A percentile compares a stretch with the other conserved stretches of the same genome.
phyloP scores from a whole-genome alignment of 1,140 invertebrate species.

The Arctopsyche grandis region DNA sequence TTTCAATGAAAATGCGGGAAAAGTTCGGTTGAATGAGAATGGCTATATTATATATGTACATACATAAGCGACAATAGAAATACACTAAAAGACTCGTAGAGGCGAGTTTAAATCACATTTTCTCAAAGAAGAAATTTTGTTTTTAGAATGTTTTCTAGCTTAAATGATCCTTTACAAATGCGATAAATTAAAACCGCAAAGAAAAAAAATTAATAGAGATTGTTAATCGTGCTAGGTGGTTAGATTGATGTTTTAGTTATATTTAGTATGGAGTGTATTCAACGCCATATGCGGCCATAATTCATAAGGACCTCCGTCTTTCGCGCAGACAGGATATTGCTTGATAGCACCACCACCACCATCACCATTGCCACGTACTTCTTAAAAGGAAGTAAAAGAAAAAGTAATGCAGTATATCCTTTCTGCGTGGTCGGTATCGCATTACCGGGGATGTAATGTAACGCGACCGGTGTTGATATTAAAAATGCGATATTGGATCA shows the following conservation, averaged over 20 bases:
- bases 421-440: slow-evolving; percentile 27
- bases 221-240: not conserved
- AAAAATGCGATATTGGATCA: slow-evolving; percentile 38
- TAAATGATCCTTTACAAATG: too few relatives aligned
- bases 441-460: slow-evolving; percentile 22
- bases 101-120: too few relatives aligned
- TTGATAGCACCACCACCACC: slow-evolving; percentile 26
- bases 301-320: slow-evolving; percentile 42
- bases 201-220: too few relatives aligned
- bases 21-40: too few relatives aligned
- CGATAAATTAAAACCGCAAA: too few relatives aligned
- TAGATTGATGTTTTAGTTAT: not conserved
- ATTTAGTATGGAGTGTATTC: slow-evolving; percentile 18
- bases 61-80: too few relatives aligned
- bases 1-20: too few relatives aligned
- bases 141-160: too few relatives aligned
- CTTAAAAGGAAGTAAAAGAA: slow-evolving; percentile 42
- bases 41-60: too few relatives aligned
- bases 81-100: too few relatives aligned
- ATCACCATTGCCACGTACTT: not conserved
- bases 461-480: slow-evolving; percentile 27
- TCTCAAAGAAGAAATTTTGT: too few relatives aligned
- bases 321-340: slow-evolving; percentile 45
- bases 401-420: slow-evolving; percentile 40
- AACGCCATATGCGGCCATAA: slow-evolving; percentile 46